Base-by-base conservation (phyloP, 2,888 invertebrate genomes). In the Halictus ligatus region DNA sequence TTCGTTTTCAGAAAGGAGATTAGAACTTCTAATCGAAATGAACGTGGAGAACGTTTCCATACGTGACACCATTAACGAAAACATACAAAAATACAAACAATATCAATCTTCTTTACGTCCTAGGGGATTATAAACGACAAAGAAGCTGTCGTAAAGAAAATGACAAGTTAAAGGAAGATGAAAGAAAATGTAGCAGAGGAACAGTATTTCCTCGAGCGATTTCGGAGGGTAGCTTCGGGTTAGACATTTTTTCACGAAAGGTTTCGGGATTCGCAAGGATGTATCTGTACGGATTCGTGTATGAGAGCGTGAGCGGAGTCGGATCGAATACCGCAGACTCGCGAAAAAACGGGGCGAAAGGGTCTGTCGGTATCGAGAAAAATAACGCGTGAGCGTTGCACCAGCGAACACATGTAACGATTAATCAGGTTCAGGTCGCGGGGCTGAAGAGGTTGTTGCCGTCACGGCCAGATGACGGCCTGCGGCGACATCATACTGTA, bases 391-490 rank as follows among this genome's bases (percentile, higher is more conserved):
- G 79, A 80, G 81, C 77, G 86, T 73, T 77, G 13, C 25, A 78
- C 80, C 81, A 81, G 86, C 85, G 83, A 92, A 92, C 92, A 91
- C 89, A 90, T 93, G 92, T 89, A 90, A 89, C 92, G 90, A 93
- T 94, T 93, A 94, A 94, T 94, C 93, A 93, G 92, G 89, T 91
- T 91, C 91, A 91, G 91, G 86, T 82, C 81, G 89, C 84, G 84
- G 87, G 50, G 75, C 81, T 81, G 91, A 92, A 92, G 92, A 93
- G 93, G 93, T 89, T 92, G 93, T 93, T 89, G 89, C 90, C 89
- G 92, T 93, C 93, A 92, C 84, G 82, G 88, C 90, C 94, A 93
- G 90, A 91, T 92, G 93, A 93, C 92, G 92, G 89, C 89, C 89
- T 89, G 92, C 86, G 91, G 92, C 91, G 90, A 92, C 91, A 91